These are phyloP conservation scores for Neomicropteryx cornuta DNA, from an alignment of 1,140 invertebrate genomes.

Conservation along the genomic window DNA sequence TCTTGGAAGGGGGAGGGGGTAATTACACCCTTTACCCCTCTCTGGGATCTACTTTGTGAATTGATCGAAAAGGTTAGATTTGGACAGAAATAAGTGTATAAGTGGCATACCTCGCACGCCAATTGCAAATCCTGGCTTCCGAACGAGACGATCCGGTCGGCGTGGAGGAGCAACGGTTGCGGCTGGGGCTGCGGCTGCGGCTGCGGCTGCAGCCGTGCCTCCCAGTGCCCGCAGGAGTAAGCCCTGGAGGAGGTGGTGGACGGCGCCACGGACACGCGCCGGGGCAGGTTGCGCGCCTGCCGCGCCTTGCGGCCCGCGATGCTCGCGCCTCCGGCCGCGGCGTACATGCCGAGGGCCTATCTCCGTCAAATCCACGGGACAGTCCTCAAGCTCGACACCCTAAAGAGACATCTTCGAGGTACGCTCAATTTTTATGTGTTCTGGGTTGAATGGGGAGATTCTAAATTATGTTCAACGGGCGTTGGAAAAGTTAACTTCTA, in stretches of 20 bases:
- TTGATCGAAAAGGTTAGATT: too few relatives aligned
- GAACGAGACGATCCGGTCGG: slow-evolving; percentile 12
- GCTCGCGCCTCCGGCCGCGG: slow-evolving; percentile 60
- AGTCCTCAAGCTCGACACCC: too few relatives aligned
- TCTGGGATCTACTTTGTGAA: too few relatives aligned
- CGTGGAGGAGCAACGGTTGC: slow-evolving; percentile 19
- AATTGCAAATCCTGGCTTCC: slow-evolving; percentile 12
- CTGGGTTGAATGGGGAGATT: too few relatives aligned
- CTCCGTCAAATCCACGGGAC: too few relatives aligned
- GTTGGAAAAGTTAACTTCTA: too few relatives aligned
- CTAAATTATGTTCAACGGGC: too few relatives aligned
- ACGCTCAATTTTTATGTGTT: too few relatives aligned
- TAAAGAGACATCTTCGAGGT: too few relatives aligned
- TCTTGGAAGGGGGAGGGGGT: too few relatives aligned
- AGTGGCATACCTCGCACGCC: slow-evolving; percentile 14
- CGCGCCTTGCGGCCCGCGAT: slow-evolving; percentile 53
- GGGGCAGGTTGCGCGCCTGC: slow-evolving; percentile 23
- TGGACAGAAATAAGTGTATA: not conserved
- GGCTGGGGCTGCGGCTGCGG: slow-evolving; percentile 14
- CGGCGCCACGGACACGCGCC: slow-evolving; percentile 23
- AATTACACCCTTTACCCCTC: too few relatives aligned
- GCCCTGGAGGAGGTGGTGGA: slow-evolving; percentile 35
- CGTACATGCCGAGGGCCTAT: slow-evolving; percentile 58
- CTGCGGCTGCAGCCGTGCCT: slow-evolving; percentile 26
- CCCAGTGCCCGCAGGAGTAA: slow-evolving; percentile 40